A percentile compares a stretch with the other conserved stretches of the same genome.
phyloP scores from a whole-genome alignment of 2,113 vertebrate genomes.

The Arenaria interpres region DNA sequence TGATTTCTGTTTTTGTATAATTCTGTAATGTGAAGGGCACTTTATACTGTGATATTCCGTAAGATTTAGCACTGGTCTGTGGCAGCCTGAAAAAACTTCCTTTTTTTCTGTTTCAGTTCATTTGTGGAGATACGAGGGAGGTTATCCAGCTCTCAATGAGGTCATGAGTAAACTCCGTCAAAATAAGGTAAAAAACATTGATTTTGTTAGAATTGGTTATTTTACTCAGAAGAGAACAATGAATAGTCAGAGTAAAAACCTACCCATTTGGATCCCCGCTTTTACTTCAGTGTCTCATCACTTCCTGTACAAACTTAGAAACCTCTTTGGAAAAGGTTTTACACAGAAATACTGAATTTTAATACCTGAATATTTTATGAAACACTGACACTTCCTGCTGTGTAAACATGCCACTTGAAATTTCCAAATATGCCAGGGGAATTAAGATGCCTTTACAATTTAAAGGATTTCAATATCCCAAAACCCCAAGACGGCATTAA shows the following conservation, averaged over 20 bases:
- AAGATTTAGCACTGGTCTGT: not conserved
- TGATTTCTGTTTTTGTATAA: not conserved
- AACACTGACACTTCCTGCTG: not conserved
- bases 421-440: not conserved
- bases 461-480: not conserved
- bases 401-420: not conserved
- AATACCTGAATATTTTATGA: not conserved
- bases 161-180: constrained; percentile 96
- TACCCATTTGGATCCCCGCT: not conserved
- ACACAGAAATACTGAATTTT: not conserved
- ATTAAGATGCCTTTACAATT: not conserved
- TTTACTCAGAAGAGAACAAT: not conserved
- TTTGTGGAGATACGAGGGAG: constrained; percentile 96
- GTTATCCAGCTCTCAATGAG: constrained; percentile 97
- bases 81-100: not conserved
- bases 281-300: not conserved
- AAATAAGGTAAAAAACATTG: constrained; percentile 84
- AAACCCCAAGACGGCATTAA: not conserved
- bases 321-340: not conserved
- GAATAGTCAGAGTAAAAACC: not conserved
- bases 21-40: not conserved
- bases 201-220: not conserved
- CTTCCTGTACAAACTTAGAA: not conserved
- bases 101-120: constrained; percentile 88
- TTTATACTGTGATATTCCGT: not conserved